phyloP scores from a whole-genome alignment of 2,113 vertebrate species.

The Suncus etruscus region DNA sequence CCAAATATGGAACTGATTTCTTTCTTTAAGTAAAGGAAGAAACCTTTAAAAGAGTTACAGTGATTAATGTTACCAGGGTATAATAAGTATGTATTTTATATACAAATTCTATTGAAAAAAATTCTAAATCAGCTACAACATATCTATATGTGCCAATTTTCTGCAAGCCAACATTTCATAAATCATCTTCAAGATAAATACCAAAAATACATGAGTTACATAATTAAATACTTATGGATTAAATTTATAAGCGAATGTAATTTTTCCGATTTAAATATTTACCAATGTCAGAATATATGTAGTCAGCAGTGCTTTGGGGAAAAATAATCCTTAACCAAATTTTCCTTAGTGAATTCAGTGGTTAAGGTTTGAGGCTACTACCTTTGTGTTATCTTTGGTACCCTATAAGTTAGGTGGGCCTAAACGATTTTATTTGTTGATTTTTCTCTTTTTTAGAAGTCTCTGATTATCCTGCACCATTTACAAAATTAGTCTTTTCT shows the following conservation, averaged over 20 bases:
- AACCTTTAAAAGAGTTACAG: constrained; percentile 66
- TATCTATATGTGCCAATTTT: constrained; percentile 66
- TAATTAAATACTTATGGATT: constrained; percentile 77
- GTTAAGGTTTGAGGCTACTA: background rate
- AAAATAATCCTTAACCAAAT: constrained; percentile 3
- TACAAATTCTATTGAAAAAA: constrained; percentile 74
- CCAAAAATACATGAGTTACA: constrained; percentile 76
- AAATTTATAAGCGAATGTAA: constrained; percentile 68
- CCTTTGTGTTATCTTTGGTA: background rate
- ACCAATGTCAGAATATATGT: background rate
- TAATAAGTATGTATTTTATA: constrained; percentile 68
- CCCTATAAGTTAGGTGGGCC: background rate
- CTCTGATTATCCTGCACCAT: background rate
- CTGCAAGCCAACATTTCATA: constrained; percentile 72
- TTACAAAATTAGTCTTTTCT: background rate
- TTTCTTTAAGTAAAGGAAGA: background rate
- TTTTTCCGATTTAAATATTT: constrained; percentile 59
- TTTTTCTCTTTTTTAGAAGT: background rate
- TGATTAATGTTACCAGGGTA: constrained; percentile 17
- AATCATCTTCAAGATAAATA: constrained; percentile 80
- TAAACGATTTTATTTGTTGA: background rate
- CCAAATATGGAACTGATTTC: constrained; percentile 65
- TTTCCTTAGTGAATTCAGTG: constrained; percentile 40
- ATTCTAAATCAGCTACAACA: constrained; percentile 72
- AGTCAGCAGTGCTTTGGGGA: background rate